phyloP scores from a whole-genome alignment of 2,113 vertebrate species.

The Zeus faber region DNA sequence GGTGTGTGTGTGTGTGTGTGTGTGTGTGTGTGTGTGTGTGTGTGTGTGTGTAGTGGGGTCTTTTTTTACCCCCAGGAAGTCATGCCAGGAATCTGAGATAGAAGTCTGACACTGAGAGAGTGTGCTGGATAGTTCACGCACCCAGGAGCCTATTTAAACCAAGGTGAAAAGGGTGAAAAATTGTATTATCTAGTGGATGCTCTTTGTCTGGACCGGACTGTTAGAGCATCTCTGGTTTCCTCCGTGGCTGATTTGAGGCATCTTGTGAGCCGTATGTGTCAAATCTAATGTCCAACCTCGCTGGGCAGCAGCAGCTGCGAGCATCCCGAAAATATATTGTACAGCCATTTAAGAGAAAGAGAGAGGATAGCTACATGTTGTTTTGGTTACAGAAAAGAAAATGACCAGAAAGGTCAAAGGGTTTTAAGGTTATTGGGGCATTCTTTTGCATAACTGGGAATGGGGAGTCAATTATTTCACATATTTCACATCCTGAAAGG shows the following conservation, averaged over 20 bases:
- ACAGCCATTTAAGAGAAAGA: too few relatives aligned
- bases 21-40: conserved; percentile 15
- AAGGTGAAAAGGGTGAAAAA: neutral
- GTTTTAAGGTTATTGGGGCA: too few relatives aligned
- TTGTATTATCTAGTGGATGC: too few relatives aligned
- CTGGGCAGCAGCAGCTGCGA: too few relatives aligned
- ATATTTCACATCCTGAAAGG: too few relatives aligned
- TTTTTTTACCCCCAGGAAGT: conserved; percentile 79
- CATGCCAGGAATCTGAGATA: conserved; percentile 81
- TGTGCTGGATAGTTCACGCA: conserved; percentile 54
- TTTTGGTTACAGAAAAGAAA: too few relatives aligned
- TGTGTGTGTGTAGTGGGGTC: conserved; percentile 50
- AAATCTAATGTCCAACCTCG: neutral
- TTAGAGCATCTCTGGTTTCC: neutral
- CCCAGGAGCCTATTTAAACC: conserved; percentile 47
- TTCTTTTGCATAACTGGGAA: too few relatives aligned
- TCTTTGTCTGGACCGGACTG: too few relatives aligned
- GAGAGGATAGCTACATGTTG: too few relatives aligned
- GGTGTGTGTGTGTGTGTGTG: conserved; percentile 17
- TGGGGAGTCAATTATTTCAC: too few relatives aligned
- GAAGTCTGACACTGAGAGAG: conserved; percentile 28
- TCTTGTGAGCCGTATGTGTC: neutral
- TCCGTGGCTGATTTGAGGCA: neutral
- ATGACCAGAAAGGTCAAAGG: too few relatives aligned
- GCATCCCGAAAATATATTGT: too few relatives aligned